Conservation (phyloP, 2,888 invertebrate species). For the Palloptera scutellata region DNA sequence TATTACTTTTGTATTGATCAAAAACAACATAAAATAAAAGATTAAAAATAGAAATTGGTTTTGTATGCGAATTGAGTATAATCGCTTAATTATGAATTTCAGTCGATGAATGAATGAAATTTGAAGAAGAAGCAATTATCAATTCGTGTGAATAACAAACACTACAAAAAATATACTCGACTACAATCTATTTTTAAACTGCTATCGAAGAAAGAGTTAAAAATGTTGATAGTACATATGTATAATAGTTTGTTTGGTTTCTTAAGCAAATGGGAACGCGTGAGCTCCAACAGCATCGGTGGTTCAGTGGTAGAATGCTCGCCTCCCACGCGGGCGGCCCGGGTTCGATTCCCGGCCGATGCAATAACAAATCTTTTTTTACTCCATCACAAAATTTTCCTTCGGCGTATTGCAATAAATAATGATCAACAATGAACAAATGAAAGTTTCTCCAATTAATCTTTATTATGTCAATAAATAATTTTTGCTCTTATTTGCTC, state of each 20-base stretch:
- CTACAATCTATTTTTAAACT: too few relatives aligned
- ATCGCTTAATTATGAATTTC: too few relatives aligned
- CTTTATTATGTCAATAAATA: constrained; percentile 56
- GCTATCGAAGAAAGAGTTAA: too few relatives aligned
- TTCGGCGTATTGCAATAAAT: constrained; percentile 35
- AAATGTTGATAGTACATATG: background rate
- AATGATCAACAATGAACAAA: constrained; percentile 45
- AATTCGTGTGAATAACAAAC: too few relatives aligned
- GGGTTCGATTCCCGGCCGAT: constrained; percentile 48
- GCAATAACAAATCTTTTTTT: constrained; percentile 34
- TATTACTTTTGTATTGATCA: too few relatives aligned
- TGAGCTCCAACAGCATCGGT: constrained; percentile 35
- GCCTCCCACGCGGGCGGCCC: constrained; percentile 48
- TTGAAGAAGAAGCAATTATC: too few relatives aligned
- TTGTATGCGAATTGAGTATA: too few relatives aligned
- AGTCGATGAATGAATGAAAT: too few relatives aligned
- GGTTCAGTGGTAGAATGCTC: constrained; percentile 49
- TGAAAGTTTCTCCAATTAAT: constrained; percentile 52
- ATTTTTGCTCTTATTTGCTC: constrained; percentile 29
- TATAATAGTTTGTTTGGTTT: background rate
- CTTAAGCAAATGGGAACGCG: background rate
- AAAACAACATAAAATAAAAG: too few relatives aligned
- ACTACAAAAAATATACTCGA: too few relatives aligned
- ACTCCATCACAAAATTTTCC: constrained; percentile 8
- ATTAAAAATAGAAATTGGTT: too few relatives aligned